Conservation (phyloP, 2,113 vertebrate species). For the human region GRCh38 chr11:105932501-105933000, state of each 20-base stretch:
- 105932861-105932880: background rate
- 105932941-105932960: background rate
- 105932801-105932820: background rate
- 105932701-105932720: background rate
- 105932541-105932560: background rate
- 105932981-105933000: too few species aligned
- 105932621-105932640: background rate
- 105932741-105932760: conserved; percentile 35
- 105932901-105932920: background rate
- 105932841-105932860: background rate
- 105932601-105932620: background rate
- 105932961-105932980: too few species aligned
- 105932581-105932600: background rate
- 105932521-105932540: conserved; percentile 10
- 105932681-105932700: conserved; percentile 16
- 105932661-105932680: background rate
- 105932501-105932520: background rate
- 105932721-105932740: background rate
- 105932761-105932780: background rate
- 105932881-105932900: background rate
- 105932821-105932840: background rate
- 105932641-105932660: background rate
- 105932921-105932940: background rate
- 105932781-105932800: background rate
- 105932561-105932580: background rate